Conservation (phyloP, 2,888 invertebrate species). For the Entomobrya proxima region DNA sequence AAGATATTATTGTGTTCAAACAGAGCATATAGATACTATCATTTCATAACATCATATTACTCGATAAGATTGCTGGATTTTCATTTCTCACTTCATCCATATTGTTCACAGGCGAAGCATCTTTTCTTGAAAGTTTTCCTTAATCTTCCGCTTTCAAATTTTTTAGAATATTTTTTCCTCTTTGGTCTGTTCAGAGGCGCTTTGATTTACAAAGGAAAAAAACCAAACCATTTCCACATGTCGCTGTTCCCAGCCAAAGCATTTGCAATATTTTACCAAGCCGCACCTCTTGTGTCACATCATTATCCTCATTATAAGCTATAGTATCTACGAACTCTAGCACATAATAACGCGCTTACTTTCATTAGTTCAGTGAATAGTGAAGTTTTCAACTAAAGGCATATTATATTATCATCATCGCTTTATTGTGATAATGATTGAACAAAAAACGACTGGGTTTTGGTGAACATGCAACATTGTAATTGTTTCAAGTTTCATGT, state of each 20-base stretch:
- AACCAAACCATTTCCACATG: conserved; percentile 29
- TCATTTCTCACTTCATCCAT: too few species aligned
- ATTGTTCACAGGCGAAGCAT: too few species aligned
- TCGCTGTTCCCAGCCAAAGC: conserved; percentile 7
- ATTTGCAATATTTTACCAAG: conserved; percentile 25
- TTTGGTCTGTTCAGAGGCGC: too few species aligned
- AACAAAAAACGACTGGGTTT: background rate
- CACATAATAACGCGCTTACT: background rate
- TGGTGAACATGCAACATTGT: background rate
- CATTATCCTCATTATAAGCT: conserved; percentile 37
- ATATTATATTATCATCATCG: background rate
- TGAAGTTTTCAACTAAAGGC: background rate
- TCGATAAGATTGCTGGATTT: too few species aligned
- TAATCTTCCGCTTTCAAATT: too few species aligned
- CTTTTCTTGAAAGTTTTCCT: too few species aligned
- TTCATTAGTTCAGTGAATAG: background rate
- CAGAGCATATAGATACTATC: too few species aligned
- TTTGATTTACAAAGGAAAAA: too few species aligned
- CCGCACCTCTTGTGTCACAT: conserved; percentile 36
- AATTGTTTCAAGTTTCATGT: background rate
- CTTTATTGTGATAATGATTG: background rate
- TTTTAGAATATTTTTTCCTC: too few species aligned
- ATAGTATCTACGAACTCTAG: too few species aligned
- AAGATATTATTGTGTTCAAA: too few species aligned
- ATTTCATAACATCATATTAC: too few species aligned